phyloP scores from a whole-genome alignment of 2,888 invertebrate genomes.

The Nemurella pictetii region DNA sequence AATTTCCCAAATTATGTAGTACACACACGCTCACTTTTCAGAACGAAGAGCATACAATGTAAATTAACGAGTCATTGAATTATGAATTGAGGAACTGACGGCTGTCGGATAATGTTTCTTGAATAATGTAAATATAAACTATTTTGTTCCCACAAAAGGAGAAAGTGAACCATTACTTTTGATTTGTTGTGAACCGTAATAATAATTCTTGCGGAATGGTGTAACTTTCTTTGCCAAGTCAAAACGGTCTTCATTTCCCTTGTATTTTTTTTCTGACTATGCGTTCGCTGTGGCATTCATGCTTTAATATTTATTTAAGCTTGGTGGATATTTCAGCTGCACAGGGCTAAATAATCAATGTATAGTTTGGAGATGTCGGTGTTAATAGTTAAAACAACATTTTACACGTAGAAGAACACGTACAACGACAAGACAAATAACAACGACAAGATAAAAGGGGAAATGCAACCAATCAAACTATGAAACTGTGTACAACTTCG shows the following conservation, averaged over 20 bases:
- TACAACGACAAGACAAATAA: no score
- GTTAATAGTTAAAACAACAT: no score
- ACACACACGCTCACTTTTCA: not conserved
- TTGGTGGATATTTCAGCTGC: no score
- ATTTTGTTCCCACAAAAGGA: slow-evolving; percentile 4
- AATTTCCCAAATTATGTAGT: not conserved
- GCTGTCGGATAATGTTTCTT: not conserved
- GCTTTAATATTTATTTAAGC: no score
- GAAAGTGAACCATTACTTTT: slow-evolving; percentile 5
- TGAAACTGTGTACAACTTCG: not conserved
- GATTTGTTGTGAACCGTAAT: not conserved
- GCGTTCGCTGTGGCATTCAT: no score
- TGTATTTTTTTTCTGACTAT: no score
- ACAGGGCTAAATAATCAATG: no score
- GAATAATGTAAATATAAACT: not conserved
- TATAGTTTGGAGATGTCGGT: no score
- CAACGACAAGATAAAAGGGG: no score
- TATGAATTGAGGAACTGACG: not conserved
- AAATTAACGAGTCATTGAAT: not conserved
- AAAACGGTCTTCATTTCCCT: not conserved
- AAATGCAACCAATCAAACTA: no score
- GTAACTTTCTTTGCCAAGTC: not conserved
- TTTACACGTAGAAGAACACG: no score
- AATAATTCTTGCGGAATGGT: not conserved
- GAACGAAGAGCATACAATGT: not conserved